Base-by-base conservation (phyloP, 2,888 invertebrate genomes). In the Phengaris arion region DNA sequence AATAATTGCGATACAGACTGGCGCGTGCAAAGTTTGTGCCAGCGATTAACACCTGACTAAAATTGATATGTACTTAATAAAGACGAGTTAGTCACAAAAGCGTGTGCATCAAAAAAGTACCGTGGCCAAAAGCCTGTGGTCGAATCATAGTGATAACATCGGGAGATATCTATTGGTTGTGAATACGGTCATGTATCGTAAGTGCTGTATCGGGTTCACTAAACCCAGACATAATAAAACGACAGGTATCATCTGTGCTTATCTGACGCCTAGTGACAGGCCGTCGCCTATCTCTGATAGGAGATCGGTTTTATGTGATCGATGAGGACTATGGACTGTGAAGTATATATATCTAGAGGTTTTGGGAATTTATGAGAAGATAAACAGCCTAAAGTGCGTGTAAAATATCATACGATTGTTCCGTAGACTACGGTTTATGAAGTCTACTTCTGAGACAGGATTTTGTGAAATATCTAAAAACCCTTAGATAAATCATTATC, bases 241-340 rank as follows among this genome's bases (percentile, higher is more conserved):
- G 64, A 64, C 64, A 64, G 64, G 35, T 64, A 64, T 64, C 45
- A 59, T 64, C 64, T 64, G 52, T 12, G 64, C 6, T 64, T 35
- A 64, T 64, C 64, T 64, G 64, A 64, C 64, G 64, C 12, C 6
- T 13, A 6, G 12, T 64, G 64, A 64, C 64, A 35, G 64, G 35
- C 59, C 59, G 22, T 64, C 64, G 2, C 12, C 35, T 64, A 45
- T 64, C 9, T 52, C 64, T 64, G 64, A 64, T 64, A 64, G 64
- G 35, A 35, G 64, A 64, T 64, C 64, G 64, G 45, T 64, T 64
- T 64, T 35, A 64, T 64, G 35, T 15, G 35, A 6, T 12, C 6
- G 64, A 59, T 59, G 10, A 59, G 59, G 35, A 35, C 4, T 35
- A 35, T 35, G 35, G 35, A 35, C 35, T 35, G 35, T 35, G 35